Evolutionary conservation across 2,797 vertebrate species (phyloP).

Genomic region (Clarias laeviceps): DNA sequence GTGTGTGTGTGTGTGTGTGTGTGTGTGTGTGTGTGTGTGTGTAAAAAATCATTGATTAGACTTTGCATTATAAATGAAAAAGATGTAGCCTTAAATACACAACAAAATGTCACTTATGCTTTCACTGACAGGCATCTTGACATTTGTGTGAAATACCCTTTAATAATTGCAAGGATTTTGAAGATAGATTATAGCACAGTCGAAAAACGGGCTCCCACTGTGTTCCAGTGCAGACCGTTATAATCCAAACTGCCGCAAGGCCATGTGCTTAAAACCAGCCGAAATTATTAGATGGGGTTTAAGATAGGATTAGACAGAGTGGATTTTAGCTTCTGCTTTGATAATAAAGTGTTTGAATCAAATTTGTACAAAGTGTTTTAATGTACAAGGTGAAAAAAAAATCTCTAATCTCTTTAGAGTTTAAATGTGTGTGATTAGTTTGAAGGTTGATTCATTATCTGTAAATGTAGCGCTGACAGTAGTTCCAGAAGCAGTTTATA

Average conservation of each 20-base stretch:
- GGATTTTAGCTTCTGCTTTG: background rate
- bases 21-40: too few species aligned
- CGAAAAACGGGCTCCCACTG: constrained; percentile 24
- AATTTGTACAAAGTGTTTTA: background rate
- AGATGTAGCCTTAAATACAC: constrained; percentile 52
- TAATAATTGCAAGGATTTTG: constrained; percentile 36
- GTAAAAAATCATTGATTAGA: constrained; percentile 62
- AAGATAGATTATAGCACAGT: constrained; percentile 35
- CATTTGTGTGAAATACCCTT: constrained; percentile 61
- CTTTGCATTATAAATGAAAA: constrained; percentile 61
- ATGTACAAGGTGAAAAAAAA: background rate
- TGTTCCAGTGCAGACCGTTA: constrained; percentile 22
- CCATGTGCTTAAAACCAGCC: constrained; percentile 27
- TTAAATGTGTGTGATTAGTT: background rate
- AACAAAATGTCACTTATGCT: constrained; percentile 35
- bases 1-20: background rate
- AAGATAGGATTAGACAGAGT: constrained; percentile 7
- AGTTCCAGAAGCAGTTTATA: background rate
- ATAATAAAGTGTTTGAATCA: background rate
- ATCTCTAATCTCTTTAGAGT: background rate
- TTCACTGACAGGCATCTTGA: constrained; percentile 55
- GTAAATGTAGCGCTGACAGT: background rate
- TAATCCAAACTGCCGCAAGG: constrained; percentile 33
- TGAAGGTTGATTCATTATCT: background rate
- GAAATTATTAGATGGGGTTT: constrained; percentile 19